Percentiles rank a stretch among this genome's conserved stretches.
Evolutionary conservation across 2,888 invertebrate genomes (phyloP).

Genomic region (Erebia ligea): DNA sequence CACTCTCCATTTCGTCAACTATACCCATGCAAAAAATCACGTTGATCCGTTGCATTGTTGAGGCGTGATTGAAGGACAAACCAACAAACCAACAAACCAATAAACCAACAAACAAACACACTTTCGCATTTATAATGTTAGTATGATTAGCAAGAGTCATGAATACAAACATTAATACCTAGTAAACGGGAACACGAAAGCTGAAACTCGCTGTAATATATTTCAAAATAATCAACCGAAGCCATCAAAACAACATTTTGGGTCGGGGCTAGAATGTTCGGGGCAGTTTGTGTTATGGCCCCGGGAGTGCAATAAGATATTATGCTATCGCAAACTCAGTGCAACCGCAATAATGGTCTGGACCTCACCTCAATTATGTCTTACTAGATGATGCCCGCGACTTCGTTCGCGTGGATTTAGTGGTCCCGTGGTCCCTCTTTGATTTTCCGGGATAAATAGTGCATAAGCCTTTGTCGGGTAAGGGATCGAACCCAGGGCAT

Average conservation of each 20-base stretch:
- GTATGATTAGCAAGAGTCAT: background rate
- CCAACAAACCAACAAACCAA: no score
- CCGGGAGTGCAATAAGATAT: conserved; percentile 34
- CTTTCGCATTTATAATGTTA: background rate
- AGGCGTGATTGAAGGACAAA: no score
- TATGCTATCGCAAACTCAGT: conserved; percentile 29
- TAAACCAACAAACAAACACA: background rate
- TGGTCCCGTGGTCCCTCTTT: no score
- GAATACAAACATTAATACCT: conserved; percentile 8
- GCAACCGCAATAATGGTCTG: conserved; percentile 27
- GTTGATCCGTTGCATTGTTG: no score
- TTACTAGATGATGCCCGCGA: background rate
- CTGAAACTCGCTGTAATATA: conserved; percentile 6
- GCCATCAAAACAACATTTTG: conserved; percentile 31
- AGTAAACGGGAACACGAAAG: background rate
- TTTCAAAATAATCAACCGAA: conserved; percentile 30
- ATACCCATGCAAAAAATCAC: no score
- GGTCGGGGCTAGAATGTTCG: conserved; percentile 26
- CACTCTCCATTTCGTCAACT: no score
- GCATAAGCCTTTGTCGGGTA: no score
- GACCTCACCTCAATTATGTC: background rate
- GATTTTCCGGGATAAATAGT: no score
- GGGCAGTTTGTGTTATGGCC: conserved; percentile 39
- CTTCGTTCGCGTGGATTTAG: no score
- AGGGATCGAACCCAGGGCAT: no score